Base-by-base conservation (phyloP, 2,888 invertebrate species). In the Cryptocephalus primarius region DNA sequence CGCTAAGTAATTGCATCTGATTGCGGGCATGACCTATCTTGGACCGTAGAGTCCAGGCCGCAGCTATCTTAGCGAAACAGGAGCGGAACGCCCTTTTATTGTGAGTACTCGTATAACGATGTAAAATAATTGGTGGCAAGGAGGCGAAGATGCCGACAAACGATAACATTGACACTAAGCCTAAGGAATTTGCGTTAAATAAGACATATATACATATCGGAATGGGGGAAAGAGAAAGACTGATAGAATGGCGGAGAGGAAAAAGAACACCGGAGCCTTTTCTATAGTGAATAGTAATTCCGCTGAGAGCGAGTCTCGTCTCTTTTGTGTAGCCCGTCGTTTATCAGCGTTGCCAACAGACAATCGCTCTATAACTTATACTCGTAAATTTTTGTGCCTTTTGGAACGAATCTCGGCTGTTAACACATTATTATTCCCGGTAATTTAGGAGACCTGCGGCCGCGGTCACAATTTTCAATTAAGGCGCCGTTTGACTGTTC, bases 251-350 rank as follows among this genome's bases (percentile, higher is more conserved):
- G 22, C 22, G 22, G 22, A 44, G 54, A 49, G 51, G 47, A 48
- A 52, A 56, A 22, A 22, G 22, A 22, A 22, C n/a, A 22, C 55
- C 58, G 58, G 56, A 47, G 46, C 44, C 48, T 51, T 52, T 59
- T 59, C 59, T 59, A 58, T 58, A 52, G 58, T 57, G 56, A 53
- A 57, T 56, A 55, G 56, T 57, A 55, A 58, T 56, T 57, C 54
- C 51, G 42, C 22, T 14, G 38, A 42, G 43, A 47, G 44, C 47
- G 51, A 52, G 48, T 4, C 45, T 42, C 47, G 45, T 46, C 45
- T 47, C 50, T 50, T 48, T 50, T 48, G 46, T 48, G 31, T 33
- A 12, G 10, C 45, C 44, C 13, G 33, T 39, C 44, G 50, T 50
- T 44, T 48, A 44, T 48, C 51, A 47, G 45, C 31, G 39, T 44